These are phyloP conservation scores for Plagodis pulveraria DNA, from an alignment of 2,888 invertebrate genomes.

Conservation along the genomic window DNA sequence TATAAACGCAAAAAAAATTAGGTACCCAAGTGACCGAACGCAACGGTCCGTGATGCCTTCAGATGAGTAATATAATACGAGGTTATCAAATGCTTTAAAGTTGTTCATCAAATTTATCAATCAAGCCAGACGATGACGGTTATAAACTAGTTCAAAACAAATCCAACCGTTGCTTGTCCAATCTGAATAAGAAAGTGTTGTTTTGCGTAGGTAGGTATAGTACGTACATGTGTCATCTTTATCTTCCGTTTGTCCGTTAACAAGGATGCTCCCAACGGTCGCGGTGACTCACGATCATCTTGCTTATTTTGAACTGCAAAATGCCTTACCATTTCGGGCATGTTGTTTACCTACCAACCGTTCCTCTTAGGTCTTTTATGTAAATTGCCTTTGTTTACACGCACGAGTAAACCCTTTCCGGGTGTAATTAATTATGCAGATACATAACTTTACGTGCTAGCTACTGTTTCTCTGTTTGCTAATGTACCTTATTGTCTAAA, in stretches of 20 bases:
- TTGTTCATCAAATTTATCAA: conserved; percentile 32
- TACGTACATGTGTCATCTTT: conserved; percentile 26
- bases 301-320: conserved; percentile 42
- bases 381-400: conserved; percentile 31
- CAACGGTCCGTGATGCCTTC: too few relatives aligned
- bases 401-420: conserved; percentile 18
- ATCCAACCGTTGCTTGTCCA: conserved; percentile 35
- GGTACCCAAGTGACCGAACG: too few relatives aligned
- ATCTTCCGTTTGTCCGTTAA: conserved; percentile 46
- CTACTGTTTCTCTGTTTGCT: conserved; percentile 10
- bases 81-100: too few relatives aligned
- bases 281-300: conserved; percentile 52
- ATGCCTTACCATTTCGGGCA: conserved; percentile 44
- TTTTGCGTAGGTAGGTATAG: conserved; percentile 49
- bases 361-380: conserved; percentile 25
- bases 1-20: too few relatives aligned
- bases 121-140: conserved; percentile 47
- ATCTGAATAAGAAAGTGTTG: conserved; percentile 49
- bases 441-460: background rate
- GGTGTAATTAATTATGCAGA: conserved; percentile 21
- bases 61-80: too few relatives aligned
- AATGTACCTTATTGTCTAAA: background rate
- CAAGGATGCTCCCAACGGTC: conserved; percentile 60
- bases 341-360: conserved; percentile 20
- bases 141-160: conserved; percentile 60